Evolutionary conservation across 2,113 vertebrate species (phyloP).

Genomic region (Tautogolabrus adspersus): DNA sequence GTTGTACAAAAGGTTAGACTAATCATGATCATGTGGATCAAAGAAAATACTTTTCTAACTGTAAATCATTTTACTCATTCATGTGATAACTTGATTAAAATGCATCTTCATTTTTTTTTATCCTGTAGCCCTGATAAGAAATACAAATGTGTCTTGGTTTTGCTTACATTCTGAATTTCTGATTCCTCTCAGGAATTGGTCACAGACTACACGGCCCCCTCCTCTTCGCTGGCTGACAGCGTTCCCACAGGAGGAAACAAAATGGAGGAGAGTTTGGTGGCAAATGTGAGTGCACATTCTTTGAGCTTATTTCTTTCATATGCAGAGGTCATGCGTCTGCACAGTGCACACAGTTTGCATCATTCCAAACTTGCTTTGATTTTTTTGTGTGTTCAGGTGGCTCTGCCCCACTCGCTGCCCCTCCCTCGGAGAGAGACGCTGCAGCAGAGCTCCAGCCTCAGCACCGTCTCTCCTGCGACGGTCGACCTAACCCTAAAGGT

Average conservation of each 20-base stretch:
- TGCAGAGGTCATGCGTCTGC: too few species aligned
- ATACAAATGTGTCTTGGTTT: too few species aligned
- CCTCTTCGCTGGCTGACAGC: constrained; percentile 92
- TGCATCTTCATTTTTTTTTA: too few species aligned
- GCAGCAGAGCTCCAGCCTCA: constrained; percentile 95
- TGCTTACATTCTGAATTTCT: background rate
- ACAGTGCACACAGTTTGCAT: background rate
- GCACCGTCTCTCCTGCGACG: constrained; percentile 95
- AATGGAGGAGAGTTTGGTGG: constrained; percentile 95
- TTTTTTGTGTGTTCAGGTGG: constrained; percentile 85
- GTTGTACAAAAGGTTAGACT: too few species aligned
- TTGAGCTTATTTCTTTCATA: too few species aligned
- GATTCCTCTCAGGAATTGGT: constrained; percentile 90
- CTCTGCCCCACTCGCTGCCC: constrained; percentile 93
- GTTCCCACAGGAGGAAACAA: constrained; percentile 92
- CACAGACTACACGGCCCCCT: constrained; percentile 97
- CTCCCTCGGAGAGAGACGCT: constrained; percentile 94
- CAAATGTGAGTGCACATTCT: constrained; percentile 89
- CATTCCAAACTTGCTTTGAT: background rate
- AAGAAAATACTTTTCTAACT: too few species aligned
- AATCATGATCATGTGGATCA: too few species aligned
- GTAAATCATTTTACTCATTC: too few species aligned
- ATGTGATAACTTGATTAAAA: too few species aligned
- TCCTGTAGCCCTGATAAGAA: too few species aligned
- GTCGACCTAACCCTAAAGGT: constrained; percentile 99